A percentile compares a stretch with the other conserved stretches of the same genome.
Conservation (phyloP, 1,140 invertebrate species). For the Gonatopus flavifemur region DNA sequence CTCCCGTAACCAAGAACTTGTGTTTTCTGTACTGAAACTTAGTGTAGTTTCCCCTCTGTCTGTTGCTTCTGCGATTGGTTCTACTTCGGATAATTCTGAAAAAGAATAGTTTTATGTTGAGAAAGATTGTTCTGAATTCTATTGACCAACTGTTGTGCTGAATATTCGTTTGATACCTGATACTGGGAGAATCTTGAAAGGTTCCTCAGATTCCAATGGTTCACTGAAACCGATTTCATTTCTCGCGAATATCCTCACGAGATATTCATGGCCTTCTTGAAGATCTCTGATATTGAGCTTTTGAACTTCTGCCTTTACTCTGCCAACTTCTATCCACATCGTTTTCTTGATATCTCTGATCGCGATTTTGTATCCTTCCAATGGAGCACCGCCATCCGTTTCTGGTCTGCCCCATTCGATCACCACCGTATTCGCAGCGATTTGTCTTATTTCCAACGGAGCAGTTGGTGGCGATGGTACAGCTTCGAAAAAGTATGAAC, state of each 20-base stretch:
- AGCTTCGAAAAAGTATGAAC: slow-evolving; percentile 60
- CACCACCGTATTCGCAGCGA: slow-evolving; percentile 79
- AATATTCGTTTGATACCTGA: slow-evolving; percentile 64
- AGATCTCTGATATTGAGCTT: slow-evolving; percentile 84
- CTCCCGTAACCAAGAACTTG: slow-evolving; percentile 89
- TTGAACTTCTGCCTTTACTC: slow-evolving; percentile 78
- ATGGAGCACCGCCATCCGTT: slow-evolving; percentile 87
- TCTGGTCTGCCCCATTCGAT: slow-evolving; percentile 94
- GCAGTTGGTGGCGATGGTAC: slow-evolving; percentile 88
- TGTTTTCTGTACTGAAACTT: slow-evolving; percentile 84
- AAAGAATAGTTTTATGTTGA: background rate
- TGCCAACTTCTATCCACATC: slow-evolving; percentile 95
- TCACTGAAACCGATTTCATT: slow-evolving; percentile 96
- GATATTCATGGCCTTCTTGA: slow-evolving; percentile 86
- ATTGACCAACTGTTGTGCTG: background rate
- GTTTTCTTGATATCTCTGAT: slow-evolving; percentile 88
- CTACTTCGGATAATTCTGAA: slow-evolving; percentile 54
- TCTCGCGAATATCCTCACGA: slow-evolving; percentile 86
- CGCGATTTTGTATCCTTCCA: slow-evolving; percentile 90
- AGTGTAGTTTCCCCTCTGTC: slow-evolving; percentile 69
- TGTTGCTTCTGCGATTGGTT: slow-evolving; percentile 62
- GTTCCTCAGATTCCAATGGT: slow-evolving; percentile 89
- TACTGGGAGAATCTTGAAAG: slow-evolving; percentile 80
- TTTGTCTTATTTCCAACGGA: slow-evolving; percentile 80
- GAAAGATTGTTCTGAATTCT: background rate